Conservation (phyloP, 2,113 vertebrate species). For the Pseudorectes ferrugineus region DNA sequence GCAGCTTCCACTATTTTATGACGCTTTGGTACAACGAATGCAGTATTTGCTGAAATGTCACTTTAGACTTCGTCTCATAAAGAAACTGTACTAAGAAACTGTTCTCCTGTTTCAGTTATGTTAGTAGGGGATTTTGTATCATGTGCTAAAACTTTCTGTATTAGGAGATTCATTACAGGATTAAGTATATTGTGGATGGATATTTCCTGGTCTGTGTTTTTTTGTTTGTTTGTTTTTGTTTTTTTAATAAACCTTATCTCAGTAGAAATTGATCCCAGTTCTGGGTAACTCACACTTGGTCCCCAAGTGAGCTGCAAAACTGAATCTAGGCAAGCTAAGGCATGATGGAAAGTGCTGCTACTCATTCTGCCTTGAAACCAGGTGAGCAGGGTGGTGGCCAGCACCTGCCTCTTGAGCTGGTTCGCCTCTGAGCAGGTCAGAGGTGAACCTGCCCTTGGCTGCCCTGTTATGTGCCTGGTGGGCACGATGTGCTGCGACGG, state of each 20-base stretch:
- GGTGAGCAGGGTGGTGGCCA: fast-evolving
- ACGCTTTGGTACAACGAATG: background rate
- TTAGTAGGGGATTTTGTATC: background rate
- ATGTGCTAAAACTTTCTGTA: background rate
- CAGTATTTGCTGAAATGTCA: background rate
- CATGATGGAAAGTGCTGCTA: background rate
- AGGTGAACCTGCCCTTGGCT: background rate
- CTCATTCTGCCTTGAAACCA: background rate
- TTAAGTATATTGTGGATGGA: background rate
- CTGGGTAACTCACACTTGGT: background rate
- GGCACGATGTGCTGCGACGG: fast-evolving
- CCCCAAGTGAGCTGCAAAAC: background rate
- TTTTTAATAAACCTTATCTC: background rate
- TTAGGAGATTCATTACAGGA: background rate
- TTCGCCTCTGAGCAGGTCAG: background rate
- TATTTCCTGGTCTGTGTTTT: background rate
- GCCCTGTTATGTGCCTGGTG: background rate
- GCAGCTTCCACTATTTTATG: background rate
- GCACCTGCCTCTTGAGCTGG: background rate
- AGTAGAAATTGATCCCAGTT: background rate
- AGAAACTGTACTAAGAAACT: background rate
- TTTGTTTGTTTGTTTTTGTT: background rate
- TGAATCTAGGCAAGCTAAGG: background rate
- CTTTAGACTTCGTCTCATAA: background rate
- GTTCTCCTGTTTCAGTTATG: background rate